Evolutionary conservation across 2,797 vertebrate genomes (phyloP).

Genomic region (Amazona ochrocephala): DNA sequence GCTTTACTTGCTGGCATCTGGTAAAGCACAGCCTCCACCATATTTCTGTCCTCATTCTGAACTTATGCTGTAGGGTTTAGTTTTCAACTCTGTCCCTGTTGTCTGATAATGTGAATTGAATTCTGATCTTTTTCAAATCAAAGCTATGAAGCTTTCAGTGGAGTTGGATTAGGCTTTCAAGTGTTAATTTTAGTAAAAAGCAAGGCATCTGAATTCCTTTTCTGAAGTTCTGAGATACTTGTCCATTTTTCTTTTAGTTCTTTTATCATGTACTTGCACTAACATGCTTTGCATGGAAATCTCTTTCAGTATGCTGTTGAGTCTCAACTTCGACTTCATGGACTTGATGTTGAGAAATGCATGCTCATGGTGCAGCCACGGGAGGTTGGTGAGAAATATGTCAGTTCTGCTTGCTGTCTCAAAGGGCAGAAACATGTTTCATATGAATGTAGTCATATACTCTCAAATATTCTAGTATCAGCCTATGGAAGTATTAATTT

Average conservation of each 20-base stretch:
- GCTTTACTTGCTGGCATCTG: background rate
- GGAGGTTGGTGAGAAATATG: constrained; percentile 76
- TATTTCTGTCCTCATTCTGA: background rate
- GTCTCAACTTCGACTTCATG: constrained; percentile 88
- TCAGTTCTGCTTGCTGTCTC: background rate
- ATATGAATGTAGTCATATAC: background rate
- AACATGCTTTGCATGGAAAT: background rate
- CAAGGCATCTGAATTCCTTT: background rate
- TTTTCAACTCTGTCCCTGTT: background rate
- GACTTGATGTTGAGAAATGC: constrained; percentile 82
- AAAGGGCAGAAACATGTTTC: background rate
- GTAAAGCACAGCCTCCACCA: background rate
- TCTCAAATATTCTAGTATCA: background rate
- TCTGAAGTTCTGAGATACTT: background rate
- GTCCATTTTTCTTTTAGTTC: background rate
- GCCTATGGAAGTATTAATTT: background rate
- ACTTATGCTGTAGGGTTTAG: background rate
- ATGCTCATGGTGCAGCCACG: constrained; percentile 85
- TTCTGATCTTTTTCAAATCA: background rate
- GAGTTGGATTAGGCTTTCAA: background rate
- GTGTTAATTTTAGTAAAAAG: background rate
- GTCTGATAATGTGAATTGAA: background rate
- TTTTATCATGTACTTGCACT: background rate
- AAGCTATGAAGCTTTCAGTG: background rate
- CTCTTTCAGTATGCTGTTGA: constrained; percentile 88